These are phyloP conservation scores for Callorhinus ursinus DNA, from an alignment of 2,113 vertebrate species.

Conservation along the genomic window DNA sequence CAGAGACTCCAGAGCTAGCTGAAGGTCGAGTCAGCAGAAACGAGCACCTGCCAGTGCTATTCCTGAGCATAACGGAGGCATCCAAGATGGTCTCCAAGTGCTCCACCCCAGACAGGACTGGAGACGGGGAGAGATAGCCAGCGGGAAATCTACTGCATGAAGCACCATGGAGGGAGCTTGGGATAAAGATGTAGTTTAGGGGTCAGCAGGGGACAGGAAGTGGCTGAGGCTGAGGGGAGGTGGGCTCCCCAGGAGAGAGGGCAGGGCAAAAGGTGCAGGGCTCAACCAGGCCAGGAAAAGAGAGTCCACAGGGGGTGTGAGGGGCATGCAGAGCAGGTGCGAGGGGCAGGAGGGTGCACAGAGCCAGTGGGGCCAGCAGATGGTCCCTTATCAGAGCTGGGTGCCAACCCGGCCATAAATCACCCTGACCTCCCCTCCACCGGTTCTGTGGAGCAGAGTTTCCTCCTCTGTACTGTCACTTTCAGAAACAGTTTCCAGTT, in stretches of 20 bases:
- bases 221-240: background rate
- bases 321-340: background rate
- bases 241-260: no score
- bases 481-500: background rate
- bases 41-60: rapidly evolving
- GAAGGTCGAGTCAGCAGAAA: background rate
- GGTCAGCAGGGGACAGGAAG: background rate
- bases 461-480: background rate
- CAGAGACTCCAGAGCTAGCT: background rate
- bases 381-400: rapidly evolving
- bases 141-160: rapidly evolving
- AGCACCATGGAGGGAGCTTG: rapidly evolving
- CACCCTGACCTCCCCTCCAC: rapidly evolving
- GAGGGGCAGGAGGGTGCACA: rapidly evolving
- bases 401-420: background rate
- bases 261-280: rapidly evolving
- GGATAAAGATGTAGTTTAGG: rapidly evolving
- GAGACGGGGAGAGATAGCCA: no score
- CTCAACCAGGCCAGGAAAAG: rapidly evolving
- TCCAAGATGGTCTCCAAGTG: background rate
- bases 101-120: rapidly evolving
- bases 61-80: background rate
- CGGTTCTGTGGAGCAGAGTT: background rate
- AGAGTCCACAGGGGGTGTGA: rapidly evolving
- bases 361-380: rapidly evolving